These are phyloP conservation scores for Mallotus villosus DNA, from an alignment of 2,797 vertebrate species.

Conservation along the genomic window DNA sequence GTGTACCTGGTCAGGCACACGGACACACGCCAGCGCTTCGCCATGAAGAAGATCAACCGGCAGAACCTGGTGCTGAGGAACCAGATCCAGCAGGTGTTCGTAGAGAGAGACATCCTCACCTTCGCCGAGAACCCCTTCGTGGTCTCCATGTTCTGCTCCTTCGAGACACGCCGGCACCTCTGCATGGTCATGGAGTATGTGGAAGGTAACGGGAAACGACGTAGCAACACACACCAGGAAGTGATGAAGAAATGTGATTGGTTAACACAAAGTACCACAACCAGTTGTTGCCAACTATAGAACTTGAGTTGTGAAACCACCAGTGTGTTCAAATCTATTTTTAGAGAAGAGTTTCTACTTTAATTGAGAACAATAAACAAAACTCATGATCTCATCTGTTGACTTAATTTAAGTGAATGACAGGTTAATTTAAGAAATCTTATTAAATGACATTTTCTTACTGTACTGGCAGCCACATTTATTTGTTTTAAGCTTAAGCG, in stretches of 20 bases:
- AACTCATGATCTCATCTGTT: no score
- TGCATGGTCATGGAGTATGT: conserved; percentile 99
- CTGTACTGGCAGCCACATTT: no score
- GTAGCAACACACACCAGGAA: not conserved
- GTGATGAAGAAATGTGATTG: not conserved
- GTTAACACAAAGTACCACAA: not conserved
- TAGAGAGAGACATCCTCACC: conserved; percentile 96
- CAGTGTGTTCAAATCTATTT: not conserved
- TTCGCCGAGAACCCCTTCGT: conserved; percentile 98
- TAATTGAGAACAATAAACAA: not conserved
- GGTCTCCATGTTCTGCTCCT: conserved; percentile 98
- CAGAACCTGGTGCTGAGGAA: conserved; percentile 96
- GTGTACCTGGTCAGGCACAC: conserved; percentile 94
- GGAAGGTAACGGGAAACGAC: conserved; percentile 80
- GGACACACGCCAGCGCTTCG: conserved; percentile 92
- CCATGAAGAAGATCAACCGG: conserved; percentile 99
- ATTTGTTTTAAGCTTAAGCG: not conserved
- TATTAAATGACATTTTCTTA: no score
- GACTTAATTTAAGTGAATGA: no score
- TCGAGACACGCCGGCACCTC: conserved; percentile 91
- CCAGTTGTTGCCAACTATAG: not conserved
- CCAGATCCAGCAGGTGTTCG: conserved; percentile 98
- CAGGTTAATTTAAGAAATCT: no score
- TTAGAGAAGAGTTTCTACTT: not conserved
- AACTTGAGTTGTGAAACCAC: not conserved